Conservation (phyloP, 2,113 vertebrate genomes). For the Prionailurus bengalensis region DNA sequence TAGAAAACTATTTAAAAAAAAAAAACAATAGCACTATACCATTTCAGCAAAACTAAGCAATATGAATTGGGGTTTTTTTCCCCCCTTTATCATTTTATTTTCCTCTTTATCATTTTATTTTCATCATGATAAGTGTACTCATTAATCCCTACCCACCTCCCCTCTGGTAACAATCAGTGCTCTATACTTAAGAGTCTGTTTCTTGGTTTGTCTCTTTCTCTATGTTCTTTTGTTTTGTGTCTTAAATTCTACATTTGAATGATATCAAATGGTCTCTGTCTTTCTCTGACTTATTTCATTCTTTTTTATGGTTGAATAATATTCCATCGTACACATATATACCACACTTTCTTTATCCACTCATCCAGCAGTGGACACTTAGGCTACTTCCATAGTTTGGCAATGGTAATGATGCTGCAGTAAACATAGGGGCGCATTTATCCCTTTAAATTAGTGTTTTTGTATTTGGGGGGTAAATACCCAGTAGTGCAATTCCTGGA, state of each 20-base stretch:
- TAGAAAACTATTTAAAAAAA: not conserved
- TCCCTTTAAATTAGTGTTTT: not conserved
- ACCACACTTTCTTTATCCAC: not conserved
- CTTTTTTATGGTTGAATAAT: not conserved
- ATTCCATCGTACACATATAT: not conserved
- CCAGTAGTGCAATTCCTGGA: not conserved
- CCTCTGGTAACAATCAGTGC: not conserved
- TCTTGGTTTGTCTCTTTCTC: not conserved
- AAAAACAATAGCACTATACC: not conserved
- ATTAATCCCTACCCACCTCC: not conserved
- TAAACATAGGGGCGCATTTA: not conserved
- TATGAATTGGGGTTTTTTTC: not conserved
- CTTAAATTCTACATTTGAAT: not conserved
- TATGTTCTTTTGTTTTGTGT: not conserved
- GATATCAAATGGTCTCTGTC: not conserved
- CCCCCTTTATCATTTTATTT: not conserved
- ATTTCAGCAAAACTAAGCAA: conserved; percentile 20
- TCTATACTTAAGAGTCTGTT: not conserved
- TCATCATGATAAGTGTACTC: not conserved
- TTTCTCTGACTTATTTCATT: not conserved
- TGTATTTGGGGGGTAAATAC: not conserved
- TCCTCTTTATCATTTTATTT: not conserved
- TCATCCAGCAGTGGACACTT: not conserved
- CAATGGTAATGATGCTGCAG: not conserved
- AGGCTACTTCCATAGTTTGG: not conserved